phyloP scores from a whole-genome alignment of 2,888 invertebrate species.

The Ophraella communa region DNA sequence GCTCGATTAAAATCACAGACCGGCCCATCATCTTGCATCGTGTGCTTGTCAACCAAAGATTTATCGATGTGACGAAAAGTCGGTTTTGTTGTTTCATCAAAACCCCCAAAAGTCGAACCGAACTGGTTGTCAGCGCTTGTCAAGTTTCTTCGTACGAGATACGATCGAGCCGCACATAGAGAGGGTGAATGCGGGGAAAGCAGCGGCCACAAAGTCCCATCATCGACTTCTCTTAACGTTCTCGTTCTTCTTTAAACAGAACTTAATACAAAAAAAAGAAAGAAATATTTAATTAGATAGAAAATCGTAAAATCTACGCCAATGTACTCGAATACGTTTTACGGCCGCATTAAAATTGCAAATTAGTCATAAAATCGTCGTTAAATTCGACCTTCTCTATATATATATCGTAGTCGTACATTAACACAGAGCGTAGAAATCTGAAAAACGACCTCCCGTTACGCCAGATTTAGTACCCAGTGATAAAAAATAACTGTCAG shows the following conservation, averaged over 20 bases:
- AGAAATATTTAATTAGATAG: no score
- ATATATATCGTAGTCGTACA: constrained; percentile 34
- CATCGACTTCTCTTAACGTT: no score
- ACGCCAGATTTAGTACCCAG: no score
- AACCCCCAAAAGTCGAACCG: constrained; percentile 54
- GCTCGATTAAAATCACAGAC: constrained; percentile 49
- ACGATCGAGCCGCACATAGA: no score
- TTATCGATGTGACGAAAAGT: constrained; percentile 56
- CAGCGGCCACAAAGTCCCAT: no score
- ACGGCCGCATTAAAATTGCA: constrained; percentile 21
- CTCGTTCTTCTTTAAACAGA: no score
- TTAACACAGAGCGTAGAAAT: neutral
- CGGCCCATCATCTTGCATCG: no score
- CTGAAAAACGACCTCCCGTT: no score
- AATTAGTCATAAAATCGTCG: constrained; percentile 42
- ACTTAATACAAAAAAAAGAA: no score
- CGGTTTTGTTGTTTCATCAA: constrained; percentile 53
- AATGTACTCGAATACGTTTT: constrained; percentile 11
- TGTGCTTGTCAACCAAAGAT: constrained; percentile 47
- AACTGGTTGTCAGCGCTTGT: constrained; percentile 48
- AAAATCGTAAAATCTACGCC: neutral
- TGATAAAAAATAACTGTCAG: no score
- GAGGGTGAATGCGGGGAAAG: no score
- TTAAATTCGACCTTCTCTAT: constrained; percentile 40
- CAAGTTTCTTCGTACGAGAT: constrained; percentile 37